Base-by-base conservation (phyloP, 53 echinoderm and acorn worm genomes). In the Glandiceps talaboti region DNA sequence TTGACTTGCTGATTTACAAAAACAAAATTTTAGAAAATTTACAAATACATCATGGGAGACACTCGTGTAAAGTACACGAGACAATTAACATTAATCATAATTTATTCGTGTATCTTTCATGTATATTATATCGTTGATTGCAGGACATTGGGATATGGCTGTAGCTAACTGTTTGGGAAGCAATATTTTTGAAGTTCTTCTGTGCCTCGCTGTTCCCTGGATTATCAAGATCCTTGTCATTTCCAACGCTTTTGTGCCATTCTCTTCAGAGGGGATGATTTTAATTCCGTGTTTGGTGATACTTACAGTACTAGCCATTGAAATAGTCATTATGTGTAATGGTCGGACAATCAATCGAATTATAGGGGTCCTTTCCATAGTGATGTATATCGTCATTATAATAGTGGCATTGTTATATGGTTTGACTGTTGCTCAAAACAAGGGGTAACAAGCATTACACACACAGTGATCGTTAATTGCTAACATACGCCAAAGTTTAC, bases 301-400 rank as follows among this genome's bases (percentile, higher is more conserved):
- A 14, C 32, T 96, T 31, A 89, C 84, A 31, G 87, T 96, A 72
- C 82, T 79, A 1, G 82, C 93, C 33, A 86, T 89, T 26, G 73
- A 87, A 26, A 1, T 96, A 6, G 85, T 86, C 27, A 89, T 96
- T 33, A 84, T 87, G 64, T 74, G 83, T 45, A 96, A 93, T 80
- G 80, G 82, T 0, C 93, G 97, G 97, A 90, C 81, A 32, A 80
- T 96, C n/a, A 87, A 96, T 29, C 0, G 74, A 29, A 93, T 89
- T 31, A 87, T 92, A 27, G 97, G 97, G 33, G 28, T 89, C n/a
- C 76, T 96, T 25, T 87, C 89, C 73, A 28, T 91, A 29, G 25
- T 85, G 25, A 82, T 87, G 64, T 96, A 96, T 26, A 14, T 84
- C n/a, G n/a, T 76, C 6, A 93, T 93, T 20, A 45, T 20, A 45